Base-by-base conservation (phyloP, 2,113 vertebrate species). In the Passerina amoena region DNA sequence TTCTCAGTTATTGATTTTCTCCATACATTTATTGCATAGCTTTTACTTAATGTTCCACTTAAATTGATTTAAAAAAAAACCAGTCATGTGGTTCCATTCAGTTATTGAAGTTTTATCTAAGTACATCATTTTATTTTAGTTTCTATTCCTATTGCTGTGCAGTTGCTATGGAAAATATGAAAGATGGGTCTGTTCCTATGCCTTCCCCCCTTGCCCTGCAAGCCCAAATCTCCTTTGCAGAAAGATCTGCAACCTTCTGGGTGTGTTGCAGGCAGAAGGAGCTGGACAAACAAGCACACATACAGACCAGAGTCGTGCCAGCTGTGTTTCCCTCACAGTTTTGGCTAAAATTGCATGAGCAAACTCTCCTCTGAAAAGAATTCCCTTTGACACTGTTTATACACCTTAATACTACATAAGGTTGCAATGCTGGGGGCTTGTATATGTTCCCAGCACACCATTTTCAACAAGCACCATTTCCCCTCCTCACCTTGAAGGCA, bases 41-140 rank as follows among this genome's bases (percentile, higher is more conserved):
- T 89, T 93, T 96, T 96, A 96, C 85, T 96, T 97, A 95, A 97
- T 93, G 94, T 94, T 97, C 90, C 75, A 81, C 50, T 91, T 92
- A 93, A 82, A 88, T 91, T 94, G 89, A 91, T 94, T 89, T 15
- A 3, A 50, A 48, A 50, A 61, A 61, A 53, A 60, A 60, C 60
- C 9, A 9, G 14, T 38, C 44, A 82, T 61, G 14, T 73, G 37
- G 17, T 86, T 95, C 69, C 28, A 50, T 95, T 94, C 86, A 85
- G 69, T 95, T 97, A 88, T 51, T 91, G 79, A 92, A 91, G 69
- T 92, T 91, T 96, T 90, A 71, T 64, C 64, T 88, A 81, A 31
- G 77, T 0, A 3, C 85, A 53, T 88, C 1, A 76, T 78, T 96
- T 95, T 94, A 73, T 87, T 96, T 91, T 86, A 86, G 54, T 86